phyloP scores from a whole-genome alignment of 1,140 invertebrate species.

The Temnothorax longispinosus region DNA sequence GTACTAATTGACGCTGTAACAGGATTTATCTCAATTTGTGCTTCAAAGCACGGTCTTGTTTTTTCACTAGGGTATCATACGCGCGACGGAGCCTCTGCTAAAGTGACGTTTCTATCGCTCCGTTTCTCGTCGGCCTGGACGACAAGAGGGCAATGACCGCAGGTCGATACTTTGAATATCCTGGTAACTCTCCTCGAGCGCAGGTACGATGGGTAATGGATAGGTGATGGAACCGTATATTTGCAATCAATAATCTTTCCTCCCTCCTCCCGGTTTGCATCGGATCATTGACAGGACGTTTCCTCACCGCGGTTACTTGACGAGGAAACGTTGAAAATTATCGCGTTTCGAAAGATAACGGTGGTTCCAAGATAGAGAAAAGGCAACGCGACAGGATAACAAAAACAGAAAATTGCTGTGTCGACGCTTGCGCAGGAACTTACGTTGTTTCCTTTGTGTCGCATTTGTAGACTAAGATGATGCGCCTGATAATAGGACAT shows the following conservation, averaged over 20 bases:
- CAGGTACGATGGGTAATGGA: background rate
- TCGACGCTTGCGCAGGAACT: background rate
- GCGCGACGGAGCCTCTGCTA: slow-evolving; percentile 35
- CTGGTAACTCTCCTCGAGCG: slow-evolving; percentile 29
- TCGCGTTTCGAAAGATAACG: background rate
- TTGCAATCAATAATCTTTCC: slow-evolving; percentile 21
- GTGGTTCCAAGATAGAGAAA: background rate
- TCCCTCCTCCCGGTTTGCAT: background rate
- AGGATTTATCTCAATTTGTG: slow-evolving; percentile 81
- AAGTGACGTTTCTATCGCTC: slow-evolving; percentile 59
- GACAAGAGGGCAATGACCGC: slow-evolving; percentile 17
- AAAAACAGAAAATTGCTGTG: background rate
- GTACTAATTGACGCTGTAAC: slow-evolving; percentile 70
- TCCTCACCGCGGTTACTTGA: background rate
- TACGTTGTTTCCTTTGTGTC: slow-evolving; percentile 11
- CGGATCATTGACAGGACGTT: background rate
- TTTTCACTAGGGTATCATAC: slow-evolving; percentile 78
- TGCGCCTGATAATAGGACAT: background rate
- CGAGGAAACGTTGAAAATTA: slow-evolving; percentile 2
- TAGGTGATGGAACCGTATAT: slow-evolving; percentile 16
- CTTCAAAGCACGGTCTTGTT: slow-evolving; percentile 81
- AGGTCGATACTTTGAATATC: slow-evolving; percentile 24
- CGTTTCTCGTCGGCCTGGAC: background rate
- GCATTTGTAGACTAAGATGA: background rate
- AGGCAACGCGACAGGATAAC: slow-evolving; percentile 16